Evolutionary conservation across 2,113 vertebrate species (phyloP).

Genomic region (Bolborhynchus lineola): DNA sequence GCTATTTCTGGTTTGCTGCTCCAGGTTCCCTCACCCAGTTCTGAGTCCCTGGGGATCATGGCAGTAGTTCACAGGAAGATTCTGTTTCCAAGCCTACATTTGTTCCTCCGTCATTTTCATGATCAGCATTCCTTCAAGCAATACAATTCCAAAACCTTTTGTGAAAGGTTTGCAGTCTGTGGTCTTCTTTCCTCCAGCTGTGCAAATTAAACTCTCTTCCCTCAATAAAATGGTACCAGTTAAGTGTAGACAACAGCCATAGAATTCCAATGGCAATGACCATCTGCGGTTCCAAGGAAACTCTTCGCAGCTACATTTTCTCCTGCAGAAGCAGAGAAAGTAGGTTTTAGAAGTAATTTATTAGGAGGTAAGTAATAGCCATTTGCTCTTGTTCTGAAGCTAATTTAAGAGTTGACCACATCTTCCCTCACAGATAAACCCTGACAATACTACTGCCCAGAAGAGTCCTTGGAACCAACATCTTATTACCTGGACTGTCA

Average conservation of each 20-base stretch:
- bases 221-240: background rate
- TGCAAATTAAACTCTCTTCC: background rate
- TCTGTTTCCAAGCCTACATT: background rate
- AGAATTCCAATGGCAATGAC: background rate
- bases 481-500: background rate
- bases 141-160: background rate
- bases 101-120: background rate
- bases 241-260: background rate
- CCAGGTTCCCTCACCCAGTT: background rate
- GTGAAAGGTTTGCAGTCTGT: background rate
- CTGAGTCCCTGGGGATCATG: background rate
- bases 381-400: slow-evolving; percentile 52
- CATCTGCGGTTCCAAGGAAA: background rate
- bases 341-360: slow-evolving; percentile 18
- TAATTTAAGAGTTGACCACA: slow-evolving; percentile 28
- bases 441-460: background rate
- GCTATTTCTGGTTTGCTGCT: background rate
- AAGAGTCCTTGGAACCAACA: background rate
- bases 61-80: background rate
- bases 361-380: slow-evolving; percentile 24
- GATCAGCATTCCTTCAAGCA: background rate
- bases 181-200: background rate
- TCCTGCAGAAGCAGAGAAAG: slow-evolving; percentile 60
- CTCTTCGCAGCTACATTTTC: background rate
- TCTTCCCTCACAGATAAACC: slow-evolving; percentile 12